Evolutionary conservation across 2,888 invertebrate species (phyloP), one percentile per base, ranked within the genome.

Genomic region (Epistrophella euchroma): DNA sequence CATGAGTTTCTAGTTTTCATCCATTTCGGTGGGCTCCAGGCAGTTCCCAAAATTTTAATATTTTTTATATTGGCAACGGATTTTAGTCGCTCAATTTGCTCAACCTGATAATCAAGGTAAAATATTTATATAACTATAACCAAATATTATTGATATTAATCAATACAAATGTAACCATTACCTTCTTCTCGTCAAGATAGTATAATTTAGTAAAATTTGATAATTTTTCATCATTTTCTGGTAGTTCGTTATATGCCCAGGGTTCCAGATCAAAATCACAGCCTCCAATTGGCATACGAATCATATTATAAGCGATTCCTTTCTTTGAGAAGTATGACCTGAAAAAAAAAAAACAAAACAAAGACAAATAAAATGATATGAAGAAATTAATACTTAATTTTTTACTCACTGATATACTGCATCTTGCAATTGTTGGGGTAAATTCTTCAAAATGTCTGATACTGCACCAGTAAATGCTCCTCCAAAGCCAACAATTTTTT

Each of bases 251-350:
- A 91, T 97, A 97, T 0, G 97, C 95, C 93, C 98, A 98, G 0
- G 95, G 93, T 62, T 94, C 94, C 0, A 95, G 94, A 0, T 98
- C 98, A 92, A 98, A 98, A 92, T 98, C 98, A 72, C 95, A 94
- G 10, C 97, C 97, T 1, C 95, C 98, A 83, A 98, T 97, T 0
- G 98, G 96, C 7, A 97, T 94, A 52, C 98, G 94, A 55, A 96
- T 95, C 88, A 98, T 90, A 89, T 94, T 96, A 91, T 97, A 98
- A 88, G 95, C 95, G 74, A 97, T 93, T 10, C 98, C 98, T 82
- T 93, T 64, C 1, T 92, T 89, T 11, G 94, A 93, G 90, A 95
- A 97, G 91, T 96, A 97, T 0, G 97, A 95, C 64, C 97, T 97
- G 66, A 25, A 56, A 13, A 43, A 9, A 56, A 37, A 56, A 37